These are phyloP conservation scores for Microtus montanus DNA, from an alignment of 2,113 vertebrate species.

Conservation along the genomic window DNA sequence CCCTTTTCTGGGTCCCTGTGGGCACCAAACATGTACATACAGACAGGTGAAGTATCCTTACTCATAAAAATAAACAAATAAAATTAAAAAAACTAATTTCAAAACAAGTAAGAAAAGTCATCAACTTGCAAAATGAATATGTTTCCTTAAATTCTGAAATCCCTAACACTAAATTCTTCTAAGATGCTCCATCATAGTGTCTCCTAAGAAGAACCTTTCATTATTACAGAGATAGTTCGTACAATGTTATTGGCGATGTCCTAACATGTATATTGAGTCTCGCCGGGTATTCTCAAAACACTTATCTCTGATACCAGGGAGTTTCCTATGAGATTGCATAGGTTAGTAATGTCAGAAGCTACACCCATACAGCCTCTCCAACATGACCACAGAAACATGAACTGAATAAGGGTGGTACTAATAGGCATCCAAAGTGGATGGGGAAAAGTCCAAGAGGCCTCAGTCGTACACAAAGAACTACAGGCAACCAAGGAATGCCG, in stretches of 20 bases:
- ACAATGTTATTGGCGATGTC: neutral
- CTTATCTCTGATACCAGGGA: neutral
- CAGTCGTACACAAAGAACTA: neutral
- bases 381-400: neutral
- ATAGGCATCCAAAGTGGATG: neutral
- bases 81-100: neutral
- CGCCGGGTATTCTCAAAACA: neutral
- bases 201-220: neutral
- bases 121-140: conserved; percentile 42
- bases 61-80: neutral
- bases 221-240: neutral
- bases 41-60: neutral
- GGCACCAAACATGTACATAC: too few species aligned
- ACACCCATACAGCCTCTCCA: neutral
- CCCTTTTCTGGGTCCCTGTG: neutral
- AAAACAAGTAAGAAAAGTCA: conserved; percentile 8
- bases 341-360: neutral
- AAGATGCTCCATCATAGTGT: neutral
- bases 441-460: neutral
- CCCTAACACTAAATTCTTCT: neutral
- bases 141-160: conserved; percentile 43
- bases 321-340: neutral
- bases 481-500: neutral
- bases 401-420: neutral
- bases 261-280: neutral